Evolutionary conservation across 2,113 vertebrate genomes (phyloP), one percentile per base, ranked within the genome.

Genomic region (Ptychochromis oligacanthus): DNA sequence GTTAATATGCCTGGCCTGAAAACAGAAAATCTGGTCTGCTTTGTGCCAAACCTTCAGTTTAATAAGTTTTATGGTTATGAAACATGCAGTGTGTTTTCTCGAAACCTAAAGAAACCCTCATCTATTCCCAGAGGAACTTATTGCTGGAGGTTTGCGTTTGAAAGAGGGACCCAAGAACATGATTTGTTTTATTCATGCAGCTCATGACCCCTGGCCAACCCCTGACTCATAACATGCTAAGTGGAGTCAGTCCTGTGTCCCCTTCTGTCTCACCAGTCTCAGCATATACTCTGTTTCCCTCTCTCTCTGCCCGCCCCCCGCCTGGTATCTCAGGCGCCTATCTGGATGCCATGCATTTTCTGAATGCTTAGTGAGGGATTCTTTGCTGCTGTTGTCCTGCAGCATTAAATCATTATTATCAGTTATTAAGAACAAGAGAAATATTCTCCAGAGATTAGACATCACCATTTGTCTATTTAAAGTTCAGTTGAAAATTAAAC

Each of bases 341-440:
- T 91, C 84, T 87, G 88, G 89, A 95, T 93, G 83, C 93, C 88
- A 62, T 5, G 18, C 92, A 93, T 95, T 88, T 91, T 93, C 91
- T 76, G 77, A 87, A 93, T 92, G 81, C 90, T 93, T 89, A 78
- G 84, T 79, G 89, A 87, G 81, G 83, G 82, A 87, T 88, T 88
- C 88, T 80, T 74, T 79, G 79, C 43, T 64, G 76, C 86, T 76
- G 83, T 80, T 90, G 87, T 87, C 79, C 49, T 43, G 31, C 43
- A 36, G 65, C 64, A 24, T 81, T 75, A 70, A 52, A 76, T 77
- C 57, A 65, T 84, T 76, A 80, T 26, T n/a, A 43, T 65, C 60
- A 64, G 24, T 67, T 2, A 40, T 58, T 38, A 59, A 34, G 49
- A 26, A 57, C 18, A 13, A 49, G 55, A 46, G 10, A 76, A 31